Base-by-base conservation (phyloP, 2,797 vertebrate species). In the Enteromius mattozi region DNA sequence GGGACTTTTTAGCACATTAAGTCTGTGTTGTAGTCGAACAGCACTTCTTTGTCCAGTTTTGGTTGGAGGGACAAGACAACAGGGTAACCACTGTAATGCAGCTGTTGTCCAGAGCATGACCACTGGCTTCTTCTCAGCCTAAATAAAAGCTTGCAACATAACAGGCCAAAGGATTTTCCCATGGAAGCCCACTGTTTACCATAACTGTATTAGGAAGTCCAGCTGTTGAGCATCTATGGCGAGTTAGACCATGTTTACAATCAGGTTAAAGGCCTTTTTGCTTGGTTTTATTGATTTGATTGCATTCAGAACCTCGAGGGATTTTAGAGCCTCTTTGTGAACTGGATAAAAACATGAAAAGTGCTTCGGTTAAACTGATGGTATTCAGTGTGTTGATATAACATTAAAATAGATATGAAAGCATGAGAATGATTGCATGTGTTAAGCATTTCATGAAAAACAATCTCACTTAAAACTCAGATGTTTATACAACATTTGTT, bases 161-260 rank as follows among this genome's bases (percentile, higher is more conserved):
- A 84, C 72, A 89, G 78, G 70, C 63, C 75, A 78, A 77, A 68
- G 65, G 81, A 80, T 88, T 88, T 89, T 88, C 88, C 81, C 85
- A 86, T 86, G 87, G 66, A 88, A 84, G 83, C 81, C 84, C 78
- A 80, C 83, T 87, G 83, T 89, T 89, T 89, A 88, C 85, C 88
- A 88, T 85, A 85, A 86, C 81, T 75, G 78, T 88, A 78, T 87
- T 89, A 87, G 87, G 85, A 88, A 85, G 85, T 83, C 83, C 81
- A 86, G 78, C 86, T 87, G 87, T 86, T 80, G 85, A 24, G 71
- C 51, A 74, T 85, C 70, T 54, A 71, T 79, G 82, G 51, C 59
- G 51, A 78, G 68, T 84, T 80, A 51, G 65, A 82, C 80, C 63
- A 40, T 85, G 33, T 86, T 89, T 85, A 84, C 37, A 78, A 12